Percentiles rank a stretch among this genome's conserved stretches.
Evolutionary conservation across 2,797 vertebrate species (phyloP).

Genomic region (Todus mexicanus): DNA sequence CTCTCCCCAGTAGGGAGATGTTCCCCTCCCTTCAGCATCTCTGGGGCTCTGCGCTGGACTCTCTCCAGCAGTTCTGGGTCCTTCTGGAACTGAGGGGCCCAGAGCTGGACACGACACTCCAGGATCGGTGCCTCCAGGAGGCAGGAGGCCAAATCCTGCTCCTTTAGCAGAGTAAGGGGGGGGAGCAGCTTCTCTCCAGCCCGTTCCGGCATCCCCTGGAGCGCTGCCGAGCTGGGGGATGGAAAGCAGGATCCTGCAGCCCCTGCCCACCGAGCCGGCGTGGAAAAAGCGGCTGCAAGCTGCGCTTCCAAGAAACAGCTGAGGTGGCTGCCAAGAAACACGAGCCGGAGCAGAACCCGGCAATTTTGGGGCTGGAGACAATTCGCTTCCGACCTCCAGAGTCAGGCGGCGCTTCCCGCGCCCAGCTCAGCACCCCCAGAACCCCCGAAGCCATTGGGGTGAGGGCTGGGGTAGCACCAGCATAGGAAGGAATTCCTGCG

Average conservation of each 20-base stretch:
- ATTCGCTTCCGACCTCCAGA: neutral
- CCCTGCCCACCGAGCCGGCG: neutral
- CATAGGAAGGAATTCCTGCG: slow-evolving; percentile 14
- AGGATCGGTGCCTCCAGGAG: neutral
- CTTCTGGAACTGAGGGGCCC: too few relatives aligned
- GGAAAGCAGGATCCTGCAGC: neutral
- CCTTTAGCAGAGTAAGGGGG: neutral
- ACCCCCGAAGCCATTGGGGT: neutral
- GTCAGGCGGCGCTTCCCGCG: neutral
- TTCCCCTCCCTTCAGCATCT: too few relatives aligned
- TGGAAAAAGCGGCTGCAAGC: neutral
- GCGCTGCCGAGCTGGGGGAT: neutral
- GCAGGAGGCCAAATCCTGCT: neutral
- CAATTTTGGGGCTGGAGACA: neutral
- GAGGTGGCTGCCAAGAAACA: slow-evolving; percentile 3
- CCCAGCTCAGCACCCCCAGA: neutral
- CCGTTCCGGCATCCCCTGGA: neutral
- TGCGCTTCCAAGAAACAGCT: slow-evolving; percentile 30
- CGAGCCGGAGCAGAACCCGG: slow-evolving; percentile 22
- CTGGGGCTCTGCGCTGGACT: too few relatives aligned
- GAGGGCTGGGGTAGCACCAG: neutral
- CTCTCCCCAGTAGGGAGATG: too few relatives aligned
- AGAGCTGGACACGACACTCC: too few relatives aligned
- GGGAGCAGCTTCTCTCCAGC: neutral
- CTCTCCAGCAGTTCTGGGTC: too few relatives aligned